Conservation (phyloP, 2,113 vertebrate genomes). For the Paratilapia polleni region DNA sequence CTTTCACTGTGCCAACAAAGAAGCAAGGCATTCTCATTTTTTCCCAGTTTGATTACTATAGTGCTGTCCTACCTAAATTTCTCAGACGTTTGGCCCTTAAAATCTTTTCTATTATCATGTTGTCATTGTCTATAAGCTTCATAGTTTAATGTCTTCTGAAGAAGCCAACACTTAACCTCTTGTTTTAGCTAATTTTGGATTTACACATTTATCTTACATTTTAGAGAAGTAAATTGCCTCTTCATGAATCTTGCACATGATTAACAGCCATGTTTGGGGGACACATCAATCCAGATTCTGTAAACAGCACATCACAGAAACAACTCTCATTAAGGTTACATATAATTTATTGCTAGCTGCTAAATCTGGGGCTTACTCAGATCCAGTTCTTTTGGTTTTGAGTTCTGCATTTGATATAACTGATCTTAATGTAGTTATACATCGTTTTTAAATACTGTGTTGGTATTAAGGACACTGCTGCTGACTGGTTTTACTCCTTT, state of each 20-base stretch:
- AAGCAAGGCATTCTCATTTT: neutral
- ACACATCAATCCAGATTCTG: rapidly evolving
- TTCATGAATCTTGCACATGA: too few species aligned
- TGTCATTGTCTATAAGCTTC: neutral
- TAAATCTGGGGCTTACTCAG: too few species aligned
- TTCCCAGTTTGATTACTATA: neutral
- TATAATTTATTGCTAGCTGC: neutral
- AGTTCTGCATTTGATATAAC: neutral
- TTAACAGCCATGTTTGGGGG: neutral
- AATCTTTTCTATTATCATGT: neutral
- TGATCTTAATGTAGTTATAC: neutral
- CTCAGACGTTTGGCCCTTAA: neutral
- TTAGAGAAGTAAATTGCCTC: neutral
- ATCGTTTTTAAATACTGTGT: neutral
- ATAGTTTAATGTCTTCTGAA: neutral
- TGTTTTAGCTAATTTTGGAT: neutral
- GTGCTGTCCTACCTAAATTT: neutral
- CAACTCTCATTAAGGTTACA: neutral
- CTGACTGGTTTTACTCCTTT: neutral
- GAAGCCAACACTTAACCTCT: neutral
- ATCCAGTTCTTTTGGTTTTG: neutral
- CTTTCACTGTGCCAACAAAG: neutral
- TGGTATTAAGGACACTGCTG: neutral
- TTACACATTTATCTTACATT: neutral
- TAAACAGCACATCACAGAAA: neutral